These are phyloP conservation scores for Zosterops japonicus DNA, from an alignment of 2,113 vertebrate species.

Conservation along the genomic window DNA sequence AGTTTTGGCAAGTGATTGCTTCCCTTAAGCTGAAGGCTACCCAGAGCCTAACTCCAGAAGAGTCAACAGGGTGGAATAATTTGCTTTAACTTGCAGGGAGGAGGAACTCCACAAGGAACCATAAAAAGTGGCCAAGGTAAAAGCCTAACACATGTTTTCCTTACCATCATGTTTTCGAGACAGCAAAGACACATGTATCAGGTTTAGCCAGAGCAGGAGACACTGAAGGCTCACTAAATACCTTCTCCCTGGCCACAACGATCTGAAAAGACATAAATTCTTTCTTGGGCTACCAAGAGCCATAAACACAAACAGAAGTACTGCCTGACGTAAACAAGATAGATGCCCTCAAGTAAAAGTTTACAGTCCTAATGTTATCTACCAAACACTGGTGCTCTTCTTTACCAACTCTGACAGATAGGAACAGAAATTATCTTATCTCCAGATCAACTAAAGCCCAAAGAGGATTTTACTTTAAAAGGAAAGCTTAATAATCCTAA, in stretches of 20 bases:
- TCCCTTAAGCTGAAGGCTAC: not conserved
- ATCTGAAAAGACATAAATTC: not conserved
- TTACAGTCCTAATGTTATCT: not conserved
- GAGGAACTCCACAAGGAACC: not conserved
- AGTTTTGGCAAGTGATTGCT: not conserved
- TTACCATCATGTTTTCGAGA: not conserved
- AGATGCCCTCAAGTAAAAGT: not conserved
- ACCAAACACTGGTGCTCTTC: not conserved
- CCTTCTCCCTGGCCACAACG: not conserved
- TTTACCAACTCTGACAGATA: not conserved
- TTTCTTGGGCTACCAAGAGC: not conserved
- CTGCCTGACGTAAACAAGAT: not conserved
- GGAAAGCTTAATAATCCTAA: not conserved
- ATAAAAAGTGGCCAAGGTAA: not conserved
- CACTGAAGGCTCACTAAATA: not conserved
- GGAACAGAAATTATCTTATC: constrained; percentile 28
- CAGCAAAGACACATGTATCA: not conserved
- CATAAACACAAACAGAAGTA: not conserved
- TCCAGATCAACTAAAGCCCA: not conserved
- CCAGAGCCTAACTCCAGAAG: not conserved
- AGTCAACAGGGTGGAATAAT: not conserved
- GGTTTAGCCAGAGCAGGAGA: not conserved
- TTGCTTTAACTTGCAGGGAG: not conserved
- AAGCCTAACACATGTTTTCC: not conserved
- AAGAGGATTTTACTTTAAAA: not conserved